Base-by-base conservation (phyloP, 1,140 invertebrate genomes). In the Limonius californicus region DNA sequence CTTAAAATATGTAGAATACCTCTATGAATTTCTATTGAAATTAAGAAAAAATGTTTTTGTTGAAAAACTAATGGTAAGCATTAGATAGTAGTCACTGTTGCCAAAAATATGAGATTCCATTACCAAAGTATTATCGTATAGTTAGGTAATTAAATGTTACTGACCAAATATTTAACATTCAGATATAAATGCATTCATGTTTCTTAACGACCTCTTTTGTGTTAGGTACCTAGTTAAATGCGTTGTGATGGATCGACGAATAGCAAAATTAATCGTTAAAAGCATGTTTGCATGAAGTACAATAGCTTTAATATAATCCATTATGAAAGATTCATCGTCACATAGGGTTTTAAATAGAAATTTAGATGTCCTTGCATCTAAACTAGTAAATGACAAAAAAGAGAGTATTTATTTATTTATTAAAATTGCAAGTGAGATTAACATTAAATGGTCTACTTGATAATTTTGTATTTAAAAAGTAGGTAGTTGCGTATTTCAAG, bases 111-210 rank as follows among this genome's bases (percentile, higher is more conserved):
- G 70, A 74, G 68, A 76, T 74, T 74, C 70, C 71, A 73, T 71
- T 74, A 76, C 74, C 74, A 76, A 76, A 76, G 74, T 76, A 76
- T 74, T 76, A 76, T 43, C 62, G 39, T 68, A 61, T 59, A 56
- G 43, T 57, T 72, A 71, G 70, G 39, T 62, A 62, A 47, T 54
- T 74, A 70, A 70, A 69, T 72, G 72, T 74, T 73, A 72, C 65
- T 74, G 72, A 74, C 72, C 72, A 74, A 74, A 72, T 20, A 30
- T 39, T 45, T 39, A 59, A 43, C 35, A 12, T 39, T 9, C n/a
- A 39, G n/a, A 39, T 39, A 39, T 14, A 2, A 14, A 39, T 39
- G n/a, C n/a, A 14, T 39, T 39, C 35, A 27, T 54, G 50, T 20
- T 54, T 54, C 15, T 54, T 23, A 54, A 54, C 42, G 23, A 54